A percentile compares a stretch with the other conserved stretches of the same genome.
Conservation (phyloP, 2,888 invertebrate genomes). For the Andrena minutula region DNA sequence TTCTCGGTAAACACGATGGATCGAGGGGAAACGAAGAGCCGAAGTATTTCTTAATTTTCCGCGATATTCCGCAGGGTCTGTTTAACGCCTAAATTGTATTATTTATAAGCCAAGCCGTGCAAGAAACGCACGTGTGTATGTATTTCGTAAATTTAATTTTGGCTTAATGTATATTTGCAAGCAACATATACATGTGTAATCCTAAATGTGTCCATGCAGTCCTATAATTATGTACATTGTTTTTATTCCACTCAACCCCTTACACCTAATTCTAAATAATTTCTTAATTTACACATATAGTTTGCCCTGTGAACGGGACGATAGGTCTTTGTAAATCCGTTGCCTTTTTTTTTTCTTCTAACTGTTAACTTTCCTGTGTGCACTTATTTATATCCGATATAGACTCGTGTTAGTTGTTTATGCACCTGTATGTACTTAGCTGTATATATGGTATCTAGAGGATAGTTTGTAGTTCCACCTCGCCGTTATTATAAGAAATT, state of each 20-base stretch:
- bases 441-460: slow-evolving; percentile 4
- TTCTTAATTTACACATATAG: background rate
- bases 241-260: slow-evolving; percentile 25
- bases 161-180: slow-evolving; percentile 52
- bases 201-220: slow-evolving; percentile 40
- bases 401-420: slow-evolving; percentile 13
- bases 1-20: slow-evolving; percentile 9
- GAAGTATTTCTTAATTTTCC: slow-evolving; percentile 12
- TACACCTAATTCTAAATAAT: slow-evolving; percentile 11
- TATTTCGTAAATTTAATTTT: slow-evolving; percentile 61
- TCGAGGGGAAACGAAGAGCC: slow-evolving; percentile 7
- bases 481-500: background rate
- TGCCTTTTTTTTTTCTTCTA: slow-evolving; percentile 5
- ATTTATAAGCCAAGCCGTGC: slow-evolving; percentile 54
- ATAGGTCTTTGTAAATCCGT: slow-evolving; percentile 17
- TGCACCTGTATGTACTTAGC: background rate
- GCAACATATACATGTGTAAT: slow-evolving; percentile 40
- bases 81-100: slow-evolving; percentile 46
- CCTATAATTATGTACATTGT: slow-evolving; percentile 42
- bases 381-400: background rate
- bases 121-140: slow-evolving; percentile 30
- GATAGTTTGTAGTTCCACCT: slow-evolving; percentile 11
- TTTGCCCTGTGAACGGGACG: background rate
- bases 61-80: slow-evolving; percentile 27
- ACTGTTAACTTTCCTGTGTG: slow-evolving; percentile 8